Percentiles rank a stretch among this genome's conserved stretches.
Evolutionary conservation across 1,140 invertebrate species (phyloP).

Genomic region (Lepidurus packardi): DNA sequence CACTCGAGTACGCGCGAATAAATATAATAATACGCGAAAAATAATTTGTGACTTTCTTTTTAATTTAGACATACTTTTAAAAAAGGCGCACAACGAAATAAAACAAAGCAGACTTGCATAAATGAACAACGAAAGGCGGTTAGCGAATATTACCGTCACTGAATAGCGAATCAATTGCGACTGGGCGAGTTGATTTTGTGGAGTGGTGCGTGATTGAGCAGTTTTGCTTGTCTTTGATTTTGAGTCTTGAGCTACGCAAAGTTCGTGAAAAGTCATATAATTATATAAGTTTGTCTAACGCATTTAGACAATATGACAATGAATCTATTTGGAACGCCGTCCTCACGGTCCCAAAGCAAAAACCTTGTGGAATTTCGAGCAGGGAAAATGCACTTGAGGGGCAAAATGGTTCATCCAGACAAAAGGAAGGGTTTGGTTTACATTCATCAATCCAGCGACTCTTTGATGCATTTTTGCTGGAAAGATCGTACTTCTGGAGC

Average conservation of each 20-base stretch:
- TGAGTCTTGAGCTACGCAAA: not conserved
- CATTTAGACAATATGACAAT: slow-evolving; percentile 27
- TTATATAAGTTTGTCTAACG: not conserved
- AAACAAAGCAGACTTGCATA: no score
- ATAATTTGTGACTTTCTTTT: no score
- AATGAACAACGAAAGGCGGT: not conserved
- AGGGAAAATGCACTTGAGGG: slow-evolving; percentile 93
- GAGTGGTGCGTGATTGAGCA: slow-evolving; percentile 12
- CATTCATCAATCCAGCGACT: slow-evolving; percentile 91
- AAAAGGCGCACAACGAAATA: no score
- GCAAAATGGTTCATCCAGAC: slow-evolving; percentile 90
- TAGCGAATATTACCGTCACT: not conserved
- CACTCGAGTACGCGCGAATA: no score
- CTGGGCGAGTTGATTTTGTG: not conserved
- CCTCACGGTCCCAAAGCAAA: slow-evolving; percentile 69
- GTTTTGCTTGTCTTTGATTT: not conserved
- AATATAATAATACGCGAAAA: no score
- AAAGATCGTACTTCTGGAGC: slow-evolving; percentile 77
- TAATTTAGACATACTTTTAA: no score
- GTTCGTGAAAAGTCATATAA: not conserved
- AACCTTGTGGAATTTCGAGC: slow-evolving; percentile 93
- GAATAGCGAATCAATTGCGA: slow-evolving; percentile 12
- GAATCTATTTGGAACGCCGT: slow-evolving; percentile 60
- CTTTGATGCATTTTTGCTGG: slow-evolving; percentile 97
- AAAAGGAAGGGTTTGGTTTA: slow-evolving; percentile 91